phyloP scores from a whole-genome alignment of 2,113 vertebrate genomes.

The Phasianus colchicus region DNA sequence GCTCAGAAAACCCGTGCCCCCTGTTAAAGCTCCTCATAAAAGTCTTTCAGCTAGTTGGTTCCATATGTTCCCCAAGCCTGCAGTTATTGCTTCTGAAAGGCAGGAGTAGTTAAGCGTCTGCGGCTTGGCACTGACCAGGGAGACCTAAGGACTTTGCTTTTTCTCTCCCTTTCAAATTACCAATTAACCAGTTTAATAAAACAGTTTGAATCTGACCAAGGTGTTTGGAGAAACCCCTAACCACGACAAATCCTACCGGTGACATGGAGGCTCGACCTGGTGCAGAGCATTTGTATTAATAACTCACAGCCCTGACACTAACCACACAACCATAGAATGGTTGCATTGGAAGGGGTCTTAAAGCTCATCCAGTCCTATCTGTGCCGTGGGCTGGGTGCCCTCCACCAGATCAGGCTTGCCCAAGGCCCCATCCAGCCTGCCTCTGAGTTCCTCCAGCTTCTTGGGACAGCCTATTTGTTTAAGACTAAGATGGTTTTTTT shows the following conservation, averaged over 20 bases:
- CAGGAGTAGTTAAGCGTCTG: conserved; percentile 76
- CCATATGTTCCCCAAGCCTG: conserved; percentile 74
- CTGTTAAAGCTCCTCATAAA: conserved; percentile 76
- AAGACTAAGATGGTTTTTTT: neutral
- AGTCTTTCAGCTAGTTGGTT: conserved; percentile 73
- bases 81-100: conserved; percentile 77
- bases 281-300: neutral
- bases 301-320: neutral
- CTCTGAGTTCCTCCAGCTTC: neutral
- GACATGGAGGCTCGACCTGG: fast-evolving
- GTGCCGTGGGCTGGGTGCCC: neutral
- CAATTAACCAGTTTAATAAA: conserved; percentile 69
- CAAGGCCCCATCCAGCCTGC: neutral
- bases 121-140: conserved; percentile 72
- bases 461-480: neutral
- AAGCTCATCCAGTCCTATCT: neutral
- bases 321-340: neutral
- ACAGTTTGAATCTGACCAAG: conserved; percentile 32
- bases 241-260: neutral
- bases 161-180: conserved; percentile 23
- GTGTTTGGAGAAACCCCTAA: neutral
- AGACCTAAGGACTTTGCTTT: conserved; percentile 55
- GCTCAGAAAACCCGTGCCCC: conserved; percentile 69
- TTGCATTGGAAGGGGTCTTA: neutral
- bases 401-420: neutral